phyloP scores from a whole-genome alignment of 2,113 vertebrate species.

The Salminus brasiliensis region DNA sequence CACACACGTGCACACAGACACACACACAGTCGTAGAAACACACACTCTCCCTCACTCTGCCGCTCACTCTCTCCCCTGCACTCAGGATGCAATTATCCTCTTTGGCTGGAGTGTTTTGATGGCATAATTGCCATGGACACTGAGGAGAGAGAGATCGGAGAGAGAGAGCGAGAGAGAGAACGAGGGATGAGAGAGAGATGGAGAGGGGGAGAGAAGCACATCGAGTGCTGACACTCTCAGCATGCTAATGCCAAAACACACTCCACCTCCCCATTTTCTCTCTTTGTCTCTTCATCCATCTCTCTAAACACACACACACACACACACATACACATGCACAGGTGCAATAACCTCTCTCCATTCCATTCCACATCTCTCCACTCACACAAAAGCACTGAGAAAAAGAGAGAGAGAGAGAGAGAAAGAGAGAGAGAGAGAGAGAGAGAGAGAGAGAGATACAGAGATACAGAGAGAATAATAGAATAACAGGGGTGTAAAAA shows the following conservation, averaged over 20 bases:
- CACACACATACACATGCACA: constrained; percentile 46
- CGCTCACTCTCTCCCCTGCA: constrained; percentile 66
- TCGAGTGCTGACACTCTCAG: constrained; percentile 77
- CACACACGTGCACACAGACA: constrained; percentile 42
- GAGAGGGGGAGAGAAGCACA: constrained; percentile 65
- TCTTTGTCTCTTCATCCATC: constrained; percentile 66
- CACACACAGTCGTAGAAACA: constrained; percentile 33
- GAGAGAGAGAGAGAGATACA: background rate
- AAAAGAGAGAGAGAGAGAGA: constrained; percentile 19
- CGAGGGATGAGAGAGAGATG: constrained; percentile 63
- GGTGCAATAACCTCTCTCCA: constrained; percentile 52
- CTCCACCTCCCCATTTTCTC: constrained; percentile 60
- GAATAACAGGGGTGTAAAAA: constrained; percentile 23
- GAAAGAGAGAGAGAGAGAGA: constrained; percentile 21
- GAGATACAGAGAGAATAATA: constrained; percentile 1
- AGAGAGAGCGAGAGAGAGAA: constrained; percentile 68
- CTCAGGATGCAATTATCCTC: constrained; percentile 79
- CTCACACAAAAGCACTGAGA: constrained; percentile 31
- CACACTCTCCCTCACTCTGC: constrained; percentile 54
- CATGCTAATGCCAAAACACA: constrained; percentile 77
- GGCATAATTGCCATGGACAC: constrained; percentile 83
- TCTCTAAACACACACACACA: constrained; percentile 58
- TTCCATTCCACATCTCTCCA: constrained; percentile 49
- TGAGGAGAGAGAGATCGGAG: constrained; percentile 73
- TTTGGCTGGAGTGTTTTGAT: constrained; percentile 83